Conservation (phyloP, 1,140 invertebrate species). For the Dendroctonus valens region DNA sequence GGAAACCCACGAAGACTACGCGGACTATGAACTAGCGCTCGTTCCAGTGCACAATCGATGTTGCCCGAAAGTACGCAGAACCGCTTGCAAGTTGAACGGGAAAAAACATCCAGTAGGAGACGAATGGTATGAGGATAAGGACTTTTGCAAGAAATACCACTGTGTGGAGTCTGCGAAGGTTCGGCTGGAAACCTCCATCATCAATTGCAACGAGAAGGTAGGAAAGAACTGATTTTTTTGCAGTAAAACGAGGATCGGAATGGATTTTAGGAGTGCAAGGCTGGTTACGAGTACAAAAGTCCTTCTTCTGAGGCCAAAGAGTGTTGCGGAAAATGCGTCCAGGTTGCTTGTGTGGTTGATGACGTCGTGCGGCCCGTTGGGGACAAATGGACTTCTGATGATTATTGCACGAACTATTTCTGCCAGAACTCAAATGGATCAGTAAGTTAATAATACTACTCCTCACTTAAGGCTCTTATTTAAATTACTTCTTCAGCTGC, state of each 20-base stretch:
- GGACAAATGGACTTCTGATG: slow-evolving; percentile 57
- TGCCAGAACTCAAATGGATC: slow-evolving; percentile 57
- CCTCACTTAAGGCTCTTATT: background rate
- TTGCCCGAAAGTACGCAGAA: slow-evolving; percentile 59
- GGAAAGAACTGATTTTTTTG: background rate
- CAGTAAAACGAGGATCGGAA: background rate
- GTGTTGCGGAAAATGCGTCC: slow-evolving; percentile 67
- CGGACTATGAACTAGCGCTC: slow-evolving; percentile 58
- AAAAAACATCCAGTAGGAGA: slow-evolving; percentile 54
- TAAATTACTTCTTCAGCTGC: slow-evolving; percentile 36
- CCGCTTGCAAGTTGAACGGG: slow-evolving; percentile 61
- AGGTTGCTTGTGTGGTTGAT: slow-evolving; percentile 60
- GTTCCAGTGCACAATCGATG: slow-evolving; percentile 57
- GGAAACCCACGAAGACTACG: slow-evolving; percentile 45
- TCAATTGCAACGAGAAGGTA: slow-evolving; percentile 34
- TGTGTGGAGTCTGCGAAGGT: slow-evolving; percentile 53
- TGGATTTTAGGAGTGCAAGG: slow-evolving; percentile 29
- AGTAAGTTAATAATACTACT: slow-evolving; percentile 50
- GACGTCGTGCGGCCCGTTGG: slow-evolving; percentile 54
- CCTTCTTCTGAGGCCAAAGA: slow-evolving; percentile 46
- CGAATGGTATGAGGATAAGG: slow-evolving; percentile 56
- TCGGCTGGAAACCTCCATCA: slow-evolving; percentile 51
- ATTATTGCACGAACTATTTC: slow-evolving; percentile 60
- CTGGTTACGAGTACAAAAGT: slow-evolving; percentile 52
- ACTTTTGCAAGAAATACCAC: slow-evolving; percentile 56